Conservation (phyloP, 2,113 vertebrate species). For the Cettia cetti region DNA sequence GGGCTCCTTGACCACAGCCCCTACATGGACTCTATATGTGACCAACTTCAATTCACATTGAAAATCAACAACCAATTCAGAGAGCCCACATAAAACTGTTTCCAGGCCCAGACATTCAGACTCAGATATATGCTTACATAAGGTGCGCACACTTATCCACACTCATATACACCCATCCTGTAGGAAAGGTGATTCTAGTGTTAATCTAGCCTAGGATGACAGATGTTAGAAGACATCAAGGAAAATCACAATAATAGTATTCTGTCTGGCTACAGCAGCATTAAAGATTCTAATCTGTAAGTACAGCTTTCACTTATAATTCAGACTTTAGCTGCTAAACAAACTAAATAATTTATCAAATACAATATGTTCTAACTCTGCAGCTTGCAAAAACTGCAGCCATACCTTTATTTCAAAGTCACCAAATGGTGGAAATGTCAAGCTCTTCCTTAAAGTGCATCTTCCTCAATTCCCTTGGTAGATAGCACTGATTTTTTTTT, state of each 20-base stretch:
- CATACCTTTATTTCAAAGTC: slow-evolving; percentile 67
- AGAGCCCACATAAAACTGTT: neutral
- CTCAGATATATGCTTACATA: neutral
- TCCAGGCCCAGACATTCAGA: neutral
- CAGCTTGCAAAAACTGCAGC: slow-evolving; percentile 66
- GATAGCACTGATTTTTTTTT: slow-evolving; percentile 46
- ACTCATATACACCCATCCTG: neutral
- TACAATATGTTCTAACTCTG: slow-evolving; percentile 78
- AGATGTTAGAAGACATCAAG: slow-evolving; percentile 80
- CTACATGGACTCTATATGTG: neutral
- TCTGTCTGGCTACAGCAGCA: slow-evolving; percentile 65
- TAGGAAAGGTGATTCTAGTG: neutral
- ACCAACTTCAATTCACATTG: neutral
- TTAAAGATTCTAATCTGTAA: slow-evolving; percentile 80
- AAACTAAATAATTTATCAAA: slow-evolving; percentile 87
- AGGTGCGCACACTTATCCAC: neutral
- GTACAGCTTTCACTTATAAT: slow-evolving; percentile 81
- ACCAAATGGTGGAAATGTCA: slow-evolving; percentile 75
- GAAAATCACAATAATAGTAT: slow-evolving; percentile 55
- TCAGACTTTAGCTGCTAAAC: slow-evolving; percentile 74
- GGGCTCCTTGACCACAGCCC: neutral
- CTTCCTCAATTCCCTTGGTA: slow-evolving; percentile 60
- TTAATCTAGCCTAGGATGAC: slow-evolving; percentile 35
- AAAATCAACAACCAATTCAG: neutral
- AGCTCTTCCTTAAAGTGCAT: slow-evolving; percentile 62